Evolutionary conservation across 2,888 invertebrate species (phyloP), one percentile per base, ranked within the genome.

Genomic region (Eristalinus sepulchralis): DNA sequence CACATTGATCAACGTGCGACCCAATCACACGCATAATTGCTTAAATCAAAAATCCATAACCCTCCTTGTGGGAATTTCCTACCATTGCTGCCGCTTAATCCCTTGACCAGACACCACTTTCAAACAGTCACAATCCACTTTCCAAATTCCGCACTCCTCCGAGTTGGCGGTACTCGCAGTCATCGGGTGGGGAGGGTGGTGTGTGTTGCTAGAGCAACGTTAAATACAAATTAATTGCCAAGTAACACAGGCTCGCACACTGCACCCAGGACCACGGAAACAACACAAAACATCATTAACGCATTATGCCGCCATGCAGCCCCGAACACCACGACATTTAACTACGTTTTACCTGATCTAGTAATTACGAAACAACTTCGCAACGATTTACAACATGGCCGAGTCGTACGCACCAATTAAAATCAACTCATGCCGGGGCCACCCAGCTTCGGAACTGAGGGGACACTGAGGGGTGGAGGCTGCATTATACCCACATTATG

Each of bases 301-400:
- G 72, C 81, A 85, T 85, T 85, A 81, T 73, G 64, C 72, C 62
- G 22, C 67, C 76, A 67, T 72, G 71, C 71, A 70, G 34, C 62
- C 70, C 33, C 39, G 55, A 67, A 9, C 31, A 36, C 33, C 60
- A 59, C 66, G 67, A 67, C 72, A 83, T 82, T 82, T 76, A 66
- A 66, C 71, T 77, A 62, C 60, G 60, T 55, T 63, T 79, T 66
- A 60, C 77, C 47, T 81, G 47, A 81, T 85, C 77, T 53, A 64
- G 77, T 81, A 81, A 85, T 85, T 81, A 81, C 77, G 36, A 81
- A 81, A 85, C 77, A 85, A 81, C 81, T 77, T 59, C 36, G 36
- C 33, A 68, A 59, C 68, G 81, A 81, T 81, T 81, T 77, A 77
- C 81, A 72, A 27, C 67, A 62, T 53, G 53, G 24, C 64, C 36